Evolutionary conservation across 2,797 vertebrate species (phyloP), one percentile per base, ranked within the genome.

Genomic region (Denticeps clupeoides): DNA sequence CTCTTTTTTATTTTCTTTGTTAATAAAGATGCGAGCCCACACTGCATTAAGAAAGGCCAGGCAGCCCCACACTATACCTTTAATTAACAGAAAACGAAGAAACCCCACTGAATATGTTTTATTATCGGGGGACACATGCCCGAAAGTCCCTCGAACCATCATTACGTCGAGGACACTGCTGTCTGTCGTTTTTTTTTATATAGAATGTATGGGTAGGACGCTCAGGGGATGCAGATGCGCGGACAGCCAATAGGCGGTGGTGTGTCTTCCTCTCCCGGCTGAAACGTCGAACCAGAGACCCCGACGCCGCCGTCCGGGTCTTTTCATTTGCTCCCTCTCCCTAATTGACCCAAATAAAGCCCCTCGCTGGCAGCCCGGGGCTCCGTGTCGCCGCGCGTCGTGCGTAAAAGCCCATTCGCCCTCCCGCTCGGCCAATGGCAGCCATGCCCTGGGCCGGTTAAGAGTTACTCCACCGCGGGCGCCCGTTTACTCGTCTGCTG

Each of bases 301-400:
- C 26, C n/a, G 35, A 41, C 43, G 52, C 29, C 57, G 37, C 63
- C 61, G 65, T 70, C 69, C 72, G n/a, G n/a, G 70, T 74, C 65
- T 72, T 71, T 77, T 78, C 71, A 82, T 84, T 82, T 84, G 78
- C 75, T 82, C 73, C 70, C 70, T 82, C 75, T 82, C 73, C 70
- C 70, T 82, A 83, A 86, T 86, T 89, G 87, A 88, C 86, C 85
- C 81, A 86, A 76, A 89, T 88, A 88, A 77, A 77, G 71, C 75
- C 63, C 54, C 62, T 62, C 69, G 63, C 61, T 64, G 70, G 65
- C 66, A 64, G 66, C 77, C 75, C 56, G 51, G 64, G 78, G 82
- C 77, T 49, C 49, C n/a, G n/a, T n/a, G n/a, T n/a, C n/a, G n/a
- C n/a, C n/a, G n/a, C n/a, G n/a, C n/a, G n/a, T n/a, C n/a, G n/a